These are phyloP conservation scores for Apaloderma vittatum DNA, from an alignment of 2,113 vertebrate genomes.

Conservation along the genomic window DNA sequence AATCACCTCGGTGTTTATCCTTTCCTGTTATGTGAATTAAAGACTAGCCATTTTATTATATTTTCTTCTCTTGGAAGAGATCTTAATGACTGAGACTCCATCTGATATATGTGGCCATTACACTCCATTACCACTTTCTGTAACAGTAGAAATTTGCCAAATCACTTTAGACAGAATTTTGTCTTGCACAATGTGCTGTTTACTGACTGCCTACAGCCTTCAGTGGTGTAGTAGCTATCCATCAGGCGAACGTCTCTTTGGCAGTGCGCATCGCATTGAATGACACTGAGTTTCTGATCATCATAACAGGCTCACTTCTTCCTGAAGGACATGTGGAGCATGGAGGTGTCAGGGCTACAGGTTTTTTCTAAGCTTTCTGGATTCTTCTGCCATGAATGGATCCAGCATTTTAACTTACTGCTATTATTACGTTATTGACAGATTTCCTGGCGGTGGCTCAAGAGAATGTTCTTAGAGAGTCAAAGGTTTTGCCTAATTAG, in stretches of 20 bases:
- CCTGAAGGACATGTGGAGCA: neutral
- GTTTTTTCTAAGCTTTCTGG: neutral
- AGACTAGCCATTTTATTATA: conserved; percentile 17
- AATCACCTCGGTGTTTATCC: conserved; percentile 50
- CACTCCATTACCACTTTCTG: conserved; percentile 22
- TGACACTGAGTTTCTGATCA: neutral
- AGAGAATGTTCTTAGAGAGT: neutral
- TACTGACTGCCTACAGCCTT: neutral
- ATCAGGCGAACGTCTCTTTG: neutral
- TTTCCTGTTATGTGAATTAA: conserved; percentile 28
- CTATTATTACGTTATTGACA: neutral
- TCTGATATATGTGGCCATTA: conserved; percentile 55
- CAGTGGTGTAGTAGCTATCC: neutral
- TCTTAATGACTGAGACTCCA: conserved; percentile 29
- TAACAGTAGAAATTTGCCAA: conserved; percentile 29
- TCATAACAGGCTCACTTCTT: neutral
- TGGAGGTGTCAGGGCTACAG: neutral
- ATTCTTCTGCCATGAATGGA: neutral
- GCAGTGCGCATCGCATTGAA: neutral
- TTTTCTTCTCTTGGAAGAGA: conserved; percentile 31
- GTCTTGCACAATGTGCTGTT: neutral
- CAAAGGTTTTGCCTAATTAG: neutral
- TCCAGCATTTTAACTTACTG: neutral
- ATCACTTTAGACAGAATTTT: conserved; percentile 23
- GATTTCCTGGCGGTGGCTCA: neutral